Evolutionary conservation across 2,797 vertebrate species (phyloP), one percentile per base, ranked within the genome.

Genomic region (Aphelocoma californica): DNA sequence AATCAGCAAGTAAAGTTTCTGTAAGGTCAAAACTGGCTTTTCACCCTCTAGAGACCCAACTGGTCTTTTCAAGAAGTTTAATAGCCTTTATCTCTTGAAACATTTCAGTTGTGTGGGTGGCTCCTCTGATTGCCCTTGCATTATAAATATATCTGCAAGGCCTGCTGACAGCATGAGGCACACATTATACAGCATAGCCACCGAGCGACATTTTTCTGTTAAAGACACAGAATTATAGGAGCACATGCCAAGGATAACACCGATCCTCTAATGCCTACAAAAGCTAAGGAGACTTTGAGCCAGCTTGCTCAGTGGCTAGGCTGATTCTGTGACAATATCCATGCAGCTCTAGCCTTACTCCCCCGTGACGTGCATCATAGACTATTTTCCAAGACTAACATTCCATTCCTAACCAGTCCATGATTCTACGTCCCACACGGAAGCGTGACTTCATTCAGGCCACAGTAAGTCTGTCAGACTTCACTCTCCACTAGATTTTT

Each of bases 1-100:
- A 81, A 93, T 81, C 83, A 95, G 90, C 72, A 94, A 94, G 73
- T 44, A 92, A 94, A 90, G 84, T 93, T 86, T 84, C 79, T 15
- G 5, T 85, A 93, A 94, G 94, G 95, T 93, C 91, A 97, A 94
- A 96, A 95, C 38, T 90, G 81, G 73, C 61, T 95, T 96, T 95
- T 86, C 50, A 73, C 38, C 48, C 95, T 86, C 95, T 88, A 67
- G 95, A 93, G 95, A 91, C 79, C 56, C 70, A 86, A 54, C 40
- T 66, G 67, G 84, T 95, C 94, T 96, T 95, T 93, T 93, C 95
- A 97, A 94, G 77, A 32, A 67, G 64, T 91, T 95, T 93, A 96
- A 96, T 85, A 96, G 93, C 73, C 56, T 92, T 95, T 93, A 95
- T 95, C 88, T 96, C 81, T 48, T 84, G 91, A 81, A 93, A 92